Evolutionary conservation across 2,888 invertebrate genomes (phyloP).

Genomic region (Trissolcus brochymenae): DNA sequence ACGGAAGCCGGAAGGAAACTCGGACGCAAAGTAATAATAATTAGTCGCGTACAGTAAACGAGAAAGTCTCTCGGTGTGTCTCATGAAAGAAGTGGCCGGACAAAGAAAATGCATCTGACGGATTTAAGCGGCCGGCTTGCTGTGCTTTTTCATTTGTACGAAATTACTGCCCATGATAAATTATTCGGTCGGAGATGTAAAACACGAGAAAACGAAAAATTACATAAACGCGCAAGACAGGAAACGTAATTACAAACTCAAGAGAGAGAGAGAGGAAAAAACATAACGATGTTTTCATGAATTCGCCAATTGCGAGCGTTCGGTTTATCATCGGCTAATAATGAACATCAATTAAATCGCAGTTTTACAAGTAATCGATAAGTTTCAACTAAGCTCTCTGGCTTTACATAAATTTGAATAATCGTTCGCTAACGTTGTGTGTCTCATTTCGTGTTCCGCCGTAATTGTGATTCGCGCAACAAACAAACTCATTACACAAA

Average conservation of each 20-base stretch:
- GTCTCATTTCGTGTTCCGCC: background rate
- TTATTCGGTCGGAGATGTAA: slow-evolving; percentile 15
- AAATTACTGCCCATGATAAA: slow-evolving; percentile 29
- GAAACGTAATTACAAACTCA: slow-evolving; percentile 22
- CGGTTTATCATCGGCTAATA: slow-evolving; percentile 35
- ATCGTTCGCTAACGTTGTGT: slow-evolving; percentile 23
- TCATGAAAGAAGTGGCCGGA: slow-evolving; percentile 27
- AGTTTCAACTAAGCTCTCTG: slow-evolving; percentile 13
- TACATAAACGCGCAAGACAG: slow-evolving; percentile 28
- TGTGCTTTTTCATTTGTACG: slow-evolving; percentile 14
- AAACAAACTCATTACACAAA: slow-evolving; percentile 36
- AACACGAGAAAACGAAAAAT: slow-evolving; percentile 30
- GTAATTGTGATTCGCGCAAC: slow-evolving; percentile 20
- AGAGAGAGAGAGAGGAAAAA: too few species aligned
- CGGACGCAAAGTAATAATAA: slow-evolving; percentile 64
- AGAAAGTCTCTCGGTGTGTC: slow-evolving; percentile 56
- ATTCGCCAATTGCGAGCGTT: slow-evolving; percentile 16
- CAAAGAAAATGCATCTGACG: slow-evolving; percentile 49
- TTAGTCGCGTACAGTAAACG: slow-evolving; percentile 60
- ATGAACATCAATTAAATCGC: slow-evolving; percentile 32
- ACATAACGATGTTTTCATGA: slow-evolving; percentile 17
- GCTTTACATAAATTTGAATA: slow-evolving; percentile 39
- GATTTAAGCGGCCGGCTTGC: slow-evolving; percentile 26
- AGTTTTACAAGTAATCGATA: slow-evolving; percentile 16
- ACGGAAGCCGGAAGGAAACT: slow-evolving; percentile 69